Evolutionary conservation across 2,888 invertebrate species (phyloP), one percentile per base, ranked within the genome.

Genomic region (Boloria euphrosyne): DNA sequence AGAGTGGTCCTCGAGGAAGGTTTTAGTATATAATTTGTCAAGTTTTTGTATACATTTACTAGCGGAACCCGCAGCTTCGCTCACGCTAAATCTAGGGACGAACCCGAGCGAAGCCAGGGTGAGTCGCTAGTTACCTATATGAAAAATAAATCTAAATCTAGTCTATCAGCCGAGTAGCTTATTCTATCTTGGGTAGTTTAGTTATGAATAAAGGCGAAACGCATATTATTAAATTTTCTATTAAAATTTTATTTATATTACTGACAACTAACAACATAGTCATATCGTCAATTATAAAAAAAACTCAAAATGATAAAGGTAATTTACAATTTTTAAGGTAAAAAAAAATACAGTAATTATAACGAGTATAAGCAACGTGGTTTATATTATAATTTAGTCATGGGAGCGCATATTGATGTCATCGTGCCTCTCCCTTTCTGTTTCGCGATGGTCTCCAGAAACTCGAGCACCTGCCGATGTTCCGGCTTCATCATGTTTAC

Each of bases 391-490:
- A 38, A 22, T 60, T 81, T 78, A 90, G 74, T 88, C 85, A 69
- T 85, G 90, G 64, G 87, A 83, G 78, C 90, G 89, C 83, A 86
- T 82, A 73, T 88, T 85, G 76, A 91, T 90, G 73, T 91, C 87
- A 71, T 92, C 91, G 73, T 91, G 90, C 44, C 92, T 83, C 74
- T 90, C 89, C 57, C 90, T 84, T 71, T 88, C 90, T 16, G 84
- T 80, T 71, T 90, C 90, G 63, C 90, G 86, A 71, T 91, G 90
- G 76, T 91, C 91, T 59, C 92, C 92, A 55, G 90, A 91, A 62
- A 92, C 89, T 68, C 92, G 88, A 53, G 84, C 86, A 31, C 77
- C 89, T 17, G 90, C 87, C 31, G 90, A 90, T 14, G 90, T 84
- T 69, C 90, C 91, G 2, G 91, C 88, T 75, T 89, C 91, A 58